These are phyloP conservation scores for Machimus atricapillus DNA, from an alignment of 2,888 invertebrate genomes.

Conservation along the genomic window DNA sequence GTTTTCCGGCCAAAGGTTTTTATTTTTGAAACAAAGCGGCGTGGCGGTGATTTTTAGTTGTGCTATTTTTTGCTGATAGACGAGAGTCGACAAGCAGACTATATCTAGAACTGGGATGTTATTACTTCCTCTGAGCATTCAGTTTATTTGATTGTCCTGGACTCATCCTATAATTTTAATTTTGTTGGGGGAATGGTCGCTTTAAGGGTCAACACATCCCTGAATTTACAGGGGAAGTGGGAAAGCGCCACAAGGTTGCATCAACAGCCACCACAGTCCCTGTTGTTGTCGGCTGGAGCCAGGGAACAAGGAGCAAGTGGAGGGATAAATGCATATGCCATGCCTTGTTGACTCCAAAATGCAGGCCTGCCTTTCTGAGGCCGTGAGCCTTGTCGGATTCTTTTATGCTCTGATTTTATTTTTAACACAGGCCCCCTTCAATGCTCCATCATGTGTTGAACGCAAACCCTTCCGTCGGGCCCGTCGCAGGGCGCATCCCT, in stretches of 20 bases:
- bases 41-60: not conserved
- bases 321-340: slow-evolving; percentile 15
- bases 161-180: slow-evolving; percentile 17
- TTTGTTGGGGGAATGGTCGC: not conserved
- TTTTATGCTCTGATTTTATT: slow-evolving; percentile 1
- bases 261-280: not conserved
- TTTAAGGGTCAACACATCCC: slow-evolving; percentile 7
- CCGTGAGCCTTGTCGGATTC: slow-evolving; percentile 20
- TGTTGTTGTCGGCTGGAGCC: not conserved
- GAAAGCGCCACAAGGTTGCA: not conserved
- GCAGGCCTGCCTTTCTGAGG: not conserved
- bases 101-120: not conserved
- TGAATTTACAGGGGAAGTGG: not conserved
- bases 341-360: slow-evolving; percentile 26
- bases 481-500: not conserved
- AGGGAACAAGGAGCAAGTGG: not conserved
- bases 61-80: not conserved
- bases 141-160: not conserved
- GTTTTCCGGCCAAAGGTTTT: not conserved
- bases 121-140: slow-evolving; percentile 14
- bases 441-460: slow-evolving; percentile 9
- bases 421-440: slow-evolving; percentile 9
- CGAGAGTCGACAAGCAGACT: not conserved
- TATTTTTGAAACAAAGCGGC: not conserved
- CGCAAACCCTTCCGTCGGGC: not conserved